Conservation (phyloP, 2,888 invertebrate genomes). For the Ophioninae sp. region DNA sequence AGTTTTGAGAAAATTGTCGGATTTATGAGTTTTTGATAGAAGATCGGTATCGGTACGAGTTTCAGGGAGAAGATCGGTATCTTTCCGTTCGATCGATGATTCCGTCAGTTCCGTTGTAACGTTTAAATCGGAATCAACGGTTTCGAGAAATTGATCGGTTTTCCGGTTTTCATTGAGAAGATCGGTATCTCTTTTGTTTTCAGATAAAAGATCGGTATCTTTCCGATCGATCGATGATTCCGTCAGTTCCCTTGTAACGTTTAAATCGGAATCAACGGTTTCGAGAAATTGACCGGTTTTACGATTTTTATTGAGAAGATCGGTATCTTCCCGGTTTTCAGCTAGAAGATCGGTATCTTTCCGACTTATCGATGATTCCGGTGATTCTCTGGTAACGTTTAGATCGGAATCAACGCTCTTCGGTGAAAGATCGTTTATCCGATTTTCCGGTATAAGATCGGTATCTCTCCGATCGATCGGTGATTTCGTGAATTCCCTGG, state of each 20-base stretch:
- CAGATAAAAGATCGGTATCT: neutral
- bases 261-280: neutral
- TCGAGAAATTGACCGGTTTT: neutral
- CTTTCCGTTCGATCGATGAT: too few species aligned
- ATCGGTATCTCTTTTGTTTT: too few species aligned
- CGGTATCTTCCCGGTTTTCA: too few species aligned
- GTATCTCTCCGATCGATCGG: neutral
- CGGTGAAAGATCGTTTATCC: too few species aligned
- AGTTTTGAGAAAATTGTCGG: neutral
- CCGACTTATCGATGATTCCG: too few species aligned
- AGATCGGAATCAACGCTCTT: neutral
- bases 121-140: too few species aligned
- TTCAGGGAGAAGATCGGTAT: too few species aligned
- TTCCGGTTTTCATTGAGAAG: too few species aligned
- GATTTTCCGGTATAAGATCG: neutral
- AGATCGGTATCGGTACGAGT: too few species aligned
- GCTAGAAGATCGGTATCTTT: too few species aligned
- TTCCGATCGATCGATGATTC: neutral
- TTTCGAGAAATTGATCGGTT: too few species aligned
- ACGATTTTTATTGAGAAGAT: neutral
- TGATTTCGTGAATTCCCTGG: neutral
- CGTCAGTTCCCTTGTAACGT: neutral
- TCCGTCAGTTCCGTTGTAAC: conserved; percentile 5
- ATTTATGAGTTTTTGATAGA: neutral
- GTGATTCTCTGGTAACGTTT: conserved; percentile 1